Evolutionary conservation across 1,140 invertebrate genomes (phyloP).

Genomic region (Trichogramma pretiosum): DNA sequence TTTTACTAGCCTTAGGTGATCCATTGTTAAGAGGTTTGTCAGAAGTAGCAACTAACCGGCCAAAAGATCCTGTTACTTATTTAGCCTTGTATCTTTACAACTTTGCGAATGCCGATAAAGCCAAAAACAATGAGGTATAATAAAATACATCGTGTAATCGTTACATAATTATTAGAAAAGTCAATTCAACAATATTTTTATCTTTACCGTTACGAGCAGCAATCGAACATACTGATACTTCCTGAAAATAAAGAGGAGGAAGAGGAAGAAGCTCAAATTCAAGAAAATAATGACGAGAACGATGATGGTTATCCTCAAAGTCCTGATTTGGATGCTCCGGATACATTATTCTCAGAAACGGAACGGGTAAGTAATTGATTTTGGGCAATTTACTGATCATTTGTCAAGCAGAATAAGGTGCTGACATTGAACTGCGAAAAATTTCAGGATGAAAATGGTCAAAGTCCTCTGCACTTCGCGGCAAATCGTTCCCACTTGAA

Average conservation of each 20-base stretch:
- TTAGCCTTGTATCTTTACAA: constrained; percentile 73
- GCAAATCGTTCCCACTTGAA: constrained; percentile 66
- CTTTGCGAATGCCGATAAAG: constrained; percentile 53
- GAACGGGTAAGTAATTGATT: constrained; percentile 49
- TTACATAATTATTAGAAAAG: not conserved
- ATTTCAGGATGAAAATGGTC: constrained; percentile 72
- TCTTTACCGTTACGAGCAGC: no score
- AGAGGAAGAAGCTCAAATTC: constrained; percentile 29
- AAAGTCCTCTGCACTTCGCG: constrained; percentile 82
- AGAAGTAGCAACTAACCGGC: constrained; percentile 71
- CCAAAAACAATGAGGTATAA: constrained; percentile 18
- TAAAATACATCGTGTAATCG: not conserved
- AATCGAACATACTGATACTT: constrained; percentile 5
- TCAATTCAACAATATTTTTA: constrained; percentile 1
- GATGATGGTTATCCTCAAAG: constrained; percentile 33
- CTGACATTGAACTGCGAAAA: no score
- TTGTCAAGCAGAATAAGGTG: no score
- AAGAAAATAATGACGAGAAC: constrained; percentile 27
- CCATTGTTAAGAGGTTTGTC: constrained; percentile 78
- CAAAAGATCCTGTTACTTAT: constrained; percentile 73
- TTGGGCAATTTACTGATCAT: no score
- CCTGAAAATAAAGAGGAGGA: not conserved
- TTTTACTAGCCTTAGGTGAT: constrained; percentile 72
- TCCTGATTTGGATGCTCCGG: constrained; percentile 43
- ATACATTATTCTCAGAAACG: constrained; percentile 52